Evolutionary conservation across 37 sponge, comb jelly and placozoan species (phyloP).

Genomic region (Cliona cf. orientalis): DNA sequence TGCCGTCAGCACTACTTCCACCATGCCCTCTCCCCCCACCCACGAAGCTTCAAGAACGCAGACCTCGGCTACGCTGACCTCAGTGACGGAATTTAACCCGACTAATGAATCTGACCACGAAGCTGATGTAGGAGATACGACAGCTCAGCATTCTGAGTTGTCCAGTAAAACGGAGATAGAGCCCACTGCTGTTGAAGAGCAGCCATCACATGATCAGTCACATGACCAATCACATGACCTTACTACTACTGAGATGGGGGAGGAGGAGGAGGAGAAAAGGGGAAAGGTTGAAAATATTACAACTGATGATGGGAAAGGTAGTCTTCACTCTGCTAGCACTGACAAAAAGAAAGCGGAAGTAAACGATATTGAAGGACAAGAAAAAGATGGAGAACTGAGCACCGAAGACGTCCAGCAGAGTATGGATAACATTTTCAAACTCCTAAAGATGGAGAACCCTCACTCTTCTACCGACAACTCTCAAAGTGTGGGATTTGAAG

Average conservation of each 20-base stretch:
- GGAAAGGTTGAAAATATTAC: not conserved
- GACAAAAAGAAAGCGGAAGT: not conserved
- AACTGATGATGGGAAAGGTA: not conserved
- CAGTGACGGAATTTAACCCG: no score
- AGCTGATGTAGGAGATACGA: not conserved
- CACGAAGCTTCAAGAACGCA: not conserved
- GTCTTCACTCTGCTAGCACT: not conserved
- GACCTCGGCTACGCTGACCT: not conserved
- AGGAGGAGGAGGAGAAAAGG: not conserved
- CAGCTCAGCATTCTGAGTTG: no score
- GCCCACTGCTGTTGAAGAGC: no score
- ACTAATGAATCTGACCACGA: not conserved
- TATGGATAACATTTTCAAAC: conserved; percentile 3
- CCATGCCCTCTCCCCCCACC: not conserved
- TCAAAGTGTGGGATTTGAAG: conserved; percentile 3
- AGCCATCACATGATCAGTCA: no score
- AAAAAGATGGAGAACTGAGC: not conserved
- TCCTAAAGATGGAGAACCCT: conserved; percentile 19
- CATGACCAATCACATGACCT: no score
- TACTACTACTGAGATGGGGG: no score
- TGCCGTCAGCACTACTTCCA: not conserved
- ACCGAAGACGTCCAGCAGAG: not conserved
- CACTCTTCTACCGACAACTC: not conserved
- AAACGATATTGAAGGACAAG: not conserved
- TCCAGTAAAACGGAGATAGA: no score